These are phyloP conservation scores for Limnephilus lunatus DNA, from an alignment of 2,888 invertebrate genomes.

Conservation along the genomic window DNA sequence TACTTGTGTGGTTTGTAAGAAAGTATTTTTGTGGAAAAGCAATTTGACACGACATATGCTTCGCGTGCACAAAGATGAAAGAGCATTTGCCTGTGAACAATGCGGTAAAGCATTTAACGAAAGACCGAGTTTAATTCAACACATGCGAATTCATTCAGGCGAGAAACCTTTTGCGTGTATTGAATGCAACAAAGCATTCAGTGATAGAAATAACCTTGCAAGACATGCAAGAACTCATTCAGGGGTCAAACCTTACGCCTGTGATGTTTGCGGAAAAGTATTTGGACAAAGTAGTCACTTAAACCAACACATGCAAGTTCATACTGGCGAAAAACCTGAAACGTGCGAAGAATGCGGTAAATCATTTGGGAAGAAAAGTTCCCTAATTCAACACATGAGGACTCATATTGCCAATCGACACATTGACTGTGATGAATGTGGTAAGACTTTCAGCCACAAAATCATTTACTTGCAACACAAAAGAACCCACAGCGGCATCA, in stretches of 20 bases:
- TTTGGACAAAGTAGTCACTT: not conserved
- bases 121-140: not conserved
- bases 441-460: not conserved
- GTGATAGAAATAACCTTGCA: not conserved
- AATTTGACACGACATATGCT: not conserved
- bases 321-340: not conserved
- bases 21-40: not conserved
- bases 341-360: slow-evolving; percentile 5
- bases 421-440: slow-evolving; percentile 1
- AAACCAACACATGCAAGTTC: not conserved
- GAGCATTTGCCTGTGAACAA: not conserved
- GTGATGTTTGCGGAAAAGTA: not conserved
- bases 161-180: not conserved
- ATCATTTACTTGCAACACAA: not conserved
- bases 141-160: not conserved
- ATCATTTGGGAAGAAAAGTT: not conserved
- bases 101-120: slow-evolving; percentile 16
- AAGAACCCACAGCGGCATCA: not conserved
- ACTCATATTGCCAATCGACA: slow-evolving; percentile 12
- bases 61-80: not conserved
- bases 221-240: not conserved
- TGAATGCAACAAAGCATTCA: not conserved
- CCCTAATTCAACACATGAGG: slow-evolving; percentile 18
- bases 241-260: not conserved
- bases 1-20: not conserved